Conservation (phyloP, 2,888 invertebrate species). For the Hedya salicella region DNA sequence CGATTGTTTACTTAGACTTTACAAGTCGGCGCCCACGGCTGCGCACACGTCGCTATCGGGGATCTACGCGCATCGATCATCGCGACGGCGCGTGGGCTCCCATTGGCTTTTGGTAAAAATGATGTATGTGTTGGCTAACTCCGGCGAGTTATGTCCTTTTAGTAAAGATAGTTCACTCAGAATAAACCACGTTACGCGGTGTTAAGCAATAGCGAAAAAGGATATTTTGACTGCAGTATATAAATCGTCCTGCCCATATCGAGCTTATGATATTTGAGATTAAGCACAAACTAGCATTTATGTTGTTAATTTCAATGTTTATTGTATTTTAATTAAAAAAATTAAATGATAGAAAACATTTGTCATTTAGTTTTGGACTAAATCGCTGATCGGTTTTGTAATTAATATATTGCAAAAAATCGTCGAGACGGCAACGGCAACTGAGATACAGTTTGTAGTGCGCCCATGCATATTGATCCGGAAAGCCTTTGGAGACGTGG, state of each 20-base stretch:
- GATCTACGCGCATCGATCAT: conserved; percentile 36
- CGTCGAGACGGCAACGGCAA: too few species aligned
- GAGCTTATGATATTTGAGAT: neutral
- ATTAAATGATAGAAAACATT: too few species aligned
- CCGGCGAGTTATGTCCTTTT: neutral
- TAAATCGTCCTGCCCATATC: neutral
- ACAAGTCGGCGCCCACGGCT: conserved; percentile 2
- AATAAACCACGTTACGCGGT: neutral
- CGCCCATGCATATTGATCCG: too few species aligned
- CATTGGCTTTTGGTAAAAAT: neutral
- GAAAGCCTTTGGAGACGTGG: too few species aligned
- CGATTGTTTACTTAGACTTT: conserved; percentile 37
- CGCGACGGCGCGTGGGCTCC: conserved; percentile 36
- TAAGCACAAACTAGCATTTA: too few species aligned
- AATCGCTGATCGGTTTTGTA: too few species aligned
- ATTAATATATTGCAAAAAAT: too few species aligned
- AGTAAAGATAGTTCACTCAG: neutral
- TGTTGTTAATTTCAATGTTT: too few species aligned
- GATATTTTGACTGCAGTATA: conserved; percentile 15
- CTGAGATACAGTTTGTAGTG: too few species aligned
- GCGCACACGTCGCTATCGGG: conserved; percentile 12
- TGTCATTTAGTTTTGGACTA: too few species aligned
- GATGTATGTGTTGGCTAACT: neutral
- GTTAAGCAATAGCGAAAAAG: conserved; percentile 22
- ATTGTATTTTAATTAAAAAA: too few species aligned